Conservation (phyloP, 2,888 invertebrate genomes). For the Sinelater perroti region DNA sequence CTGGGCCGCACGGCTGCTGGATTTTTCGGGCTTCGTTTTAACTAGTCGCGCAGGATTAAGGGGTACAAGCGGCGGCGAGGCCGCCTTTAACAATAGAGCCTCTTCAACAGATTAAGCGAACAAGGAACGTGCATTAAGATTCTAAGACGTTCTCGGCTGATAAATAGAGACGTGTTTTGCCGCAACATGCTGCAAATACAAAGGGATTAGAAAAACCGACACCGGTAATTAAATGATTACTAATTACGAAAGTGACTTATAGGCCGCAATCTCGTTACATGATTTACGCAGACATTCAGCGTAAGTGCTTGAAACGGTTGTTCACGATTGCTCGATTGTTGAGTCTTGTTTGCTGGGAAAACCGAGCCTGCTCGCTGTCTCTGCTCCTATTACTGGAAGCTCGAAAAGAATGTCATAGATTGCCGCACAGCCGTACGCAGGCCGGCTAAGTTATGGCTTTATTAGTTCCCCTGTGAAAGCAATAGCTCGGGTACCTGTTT, state of each 20-base stretch:
- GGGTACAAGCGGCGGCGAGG: neutral
- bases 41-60: neutral
- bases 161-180: slow-evolving; percentile 17
- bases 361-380: neutral
- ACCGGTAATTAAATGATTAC: slow-evolving; percentile 16
- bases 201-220: slow-evolving; percentile 12
- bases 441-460: slow-evolving; percentile 4
- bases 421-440: slow-evolving; percentile 3
- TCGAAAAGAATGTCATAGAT: slow-evolving; percentile 16
- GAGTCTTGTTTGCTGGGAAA: neutral
- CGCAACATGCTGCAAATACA: slow-evolving; percentile 13
- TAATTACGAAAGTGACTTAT: slow-evolving; percentile 15
- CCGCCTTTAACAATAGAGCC: slow-evolving; percentile 7
- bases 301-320: neutral
- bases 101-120: slow-evolving; percentile 12
- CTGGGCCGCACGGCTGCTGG: neutral
- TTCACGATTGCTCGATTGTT: neutral
- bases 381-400: slow-evolving; percentile 8
- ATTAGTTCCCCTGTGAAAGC: neutral
- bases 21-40: neutral
- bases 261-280: slow-evolving; percentile 1
- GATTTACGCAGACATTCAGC: slow-evolving; percentile 8
- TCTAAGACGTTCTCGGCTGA: slow-evolving; percentile 11
- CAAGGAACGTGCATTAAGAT: slow-evolving; percentile 19
- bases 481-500: too few species aligned